These are phyloP conservation scores for Brachyhypopomus occidentalis DNA, from an alignment of 2,113 vertebrate species.

Conservation along the genomic window DNA sequence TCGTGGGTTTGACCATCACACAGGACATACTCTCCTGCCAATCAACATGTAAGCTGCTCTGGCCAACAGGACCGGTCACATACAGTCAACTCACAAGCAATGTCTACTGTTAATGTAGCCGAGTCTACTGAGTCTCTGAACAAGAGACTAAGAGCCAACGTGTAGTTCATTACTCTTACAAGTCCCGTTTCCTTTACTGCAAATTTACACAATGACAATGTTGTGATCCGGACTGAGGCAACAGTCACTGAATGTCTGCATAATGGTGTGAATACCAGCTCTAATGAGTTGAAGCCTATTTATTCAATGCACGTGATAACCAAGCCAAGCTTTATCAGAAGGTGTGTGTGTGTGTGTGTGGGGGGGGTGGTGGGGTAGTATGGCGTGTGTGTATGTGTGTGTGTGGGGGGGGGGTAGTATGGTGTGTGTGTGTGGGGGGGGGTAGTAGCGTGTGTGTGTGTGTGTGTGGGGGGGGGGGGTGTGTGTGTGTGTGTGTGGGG, in stretches of 20 bases:
- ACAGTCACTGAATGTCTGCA: neutral
- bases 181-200: neutral
- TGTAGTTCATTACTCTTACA: neutral
- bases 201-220: constrained; percentile 7
- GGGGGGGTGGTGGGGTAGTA: no score
- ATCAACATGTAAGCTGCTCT: no score
- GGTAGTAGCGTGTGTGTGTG: no score
- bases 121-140: constrained; percentile 17
- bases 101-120: neutral
- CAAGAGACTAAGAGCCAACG: neutral
- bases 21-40: no score
- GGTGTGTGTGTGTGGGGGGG: no score
- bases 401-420: no score
- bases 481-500: no score
- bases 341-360: no score
- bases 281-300: constrained; percentile 32
- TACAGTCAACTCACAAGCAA: neutral
- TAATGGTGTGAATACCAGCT: neutral
- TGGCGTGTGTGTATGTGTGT: no score
- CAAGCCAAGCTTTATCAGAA: constrained; percentile 34
- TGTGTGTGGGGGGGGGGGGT: no score
- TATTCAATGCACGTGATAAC: constrained; percentile 11
- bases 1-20: no score
- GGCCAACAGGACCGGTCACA: no score
- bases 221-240: neutral